phyloP scores from a whole-genome alignment of 1,140 invertebrate genomes.

The Drosophila funebris region DNA sequence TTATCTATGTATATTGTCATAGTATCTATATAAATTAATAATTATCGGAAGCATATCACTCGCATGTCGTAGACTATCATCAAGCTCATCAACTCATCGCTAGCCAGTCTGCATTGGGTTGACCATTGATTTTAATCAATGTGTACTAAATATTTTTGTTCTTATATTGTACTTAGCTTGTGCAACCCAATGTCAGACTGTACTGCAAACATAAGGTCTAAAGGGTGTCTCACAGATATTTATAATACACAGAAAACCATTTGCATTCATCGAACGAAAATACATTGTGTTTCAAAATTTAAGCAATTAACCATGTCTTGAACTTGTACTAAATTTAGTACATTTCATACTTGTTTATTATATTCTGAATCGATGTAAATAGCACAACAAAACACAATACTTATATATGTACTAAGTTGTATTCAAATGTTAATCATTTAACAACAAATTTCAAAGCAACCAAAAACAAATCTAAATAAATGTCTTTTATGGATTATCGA shows the following conservation, averaged over 20 bases:
- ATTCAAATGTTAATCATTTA: constrained; percentile 33
- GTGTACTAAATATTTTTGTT: constrained; percentile 6
- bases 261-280: constrained; percentile 38
- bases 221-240: constrained; percentile 75
- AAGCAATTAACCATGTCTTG: constrained; percentile 2
- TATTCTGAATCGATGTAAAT: constrained; percentile 35
- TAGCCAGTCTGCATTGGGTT: constrained; percentile 16
- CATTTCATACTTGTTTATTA: constrained; percentile 2
- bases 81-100: constrained; percentile 38
- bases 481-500: constrained; percentile 24
- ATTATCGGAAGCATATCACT: constrained; percentile 77
- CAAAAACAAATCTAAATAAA: constrained; percentile 66
- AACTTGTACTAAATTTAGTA: constrained; percentile 31
- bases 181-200: constrained; percentile 19
- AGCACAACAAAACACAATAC: constrained; percentile 26
- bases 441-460: constrained; percentile 55
- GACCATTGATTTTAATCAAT: background rate
- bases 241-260: constrained; percentile 60
- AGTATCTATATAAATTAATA: constrained; percentile 76
- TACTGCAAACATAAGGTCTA: constrained; percentile 56
- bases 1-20: constrained; percentile 60
- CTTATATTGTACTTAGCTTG: constrained; percentile 17
- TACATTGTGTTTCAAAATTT: constrained; percentile 21
- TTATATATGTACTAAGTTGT: constrained; percentile 8
- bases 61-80: constrained; percentile 72